Evolutionary conservation across 2,888 invertebrate genomes (phyloP).

Genomic region (Unio pictorum): DNA sequence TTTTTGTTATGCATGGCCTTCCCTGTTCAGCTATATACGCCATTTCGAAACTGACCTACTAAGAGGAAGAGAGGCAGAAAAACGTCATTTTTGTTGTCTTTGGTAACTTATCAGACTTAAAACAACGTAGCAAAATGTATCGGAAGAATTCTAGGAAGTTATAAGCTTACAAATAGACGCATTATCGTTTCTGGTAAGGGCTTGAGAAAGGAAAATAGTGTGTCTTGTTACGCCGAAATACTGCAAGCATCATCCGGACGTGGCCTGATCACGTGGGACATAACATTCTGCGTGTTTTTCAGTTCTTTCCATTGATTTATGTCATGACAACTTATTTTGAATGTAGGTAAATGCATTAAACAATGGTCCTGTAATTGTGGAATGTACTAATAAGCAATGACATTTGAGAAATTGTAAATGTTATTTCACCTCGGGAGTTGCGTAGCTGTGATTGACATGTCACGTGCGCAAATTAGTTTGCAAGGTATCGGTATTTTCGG

Average conservation of each 20-base stretch:
- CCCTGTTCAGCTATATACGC: conserved; percentile 40
- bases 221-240: no score
- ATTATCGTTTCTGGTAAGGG: no score
- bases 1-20: conserved; percentile 45
- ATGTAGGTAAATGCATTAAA: no score
- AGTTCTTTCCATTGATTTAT: no score
- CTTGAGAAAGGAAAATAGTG: no score
- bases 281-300: no score
- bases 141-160: no score
- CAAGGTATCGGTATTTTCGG: conserved; percentile 10
- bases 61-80: background rate
- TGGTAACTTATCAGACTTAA: background rate
- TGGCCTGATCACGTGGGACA: conserved; percentile 58
- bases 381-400: no score
- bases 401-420: background rate
- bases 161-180: no score
- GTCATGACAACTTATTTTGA: no score
- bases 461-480: conserved; percentile 40
- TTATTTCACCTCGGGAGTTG: conserved; percentile 2
- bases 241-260: conserved; percentile 37
- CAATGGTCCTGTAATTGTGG: no score
- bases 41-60: conserved; percentile 15
- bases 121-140: conserved; percentile 2
- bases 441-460: conserved; percentile 26
- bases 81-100: background rate